Evolutionary conservation across 2,113 vertebrate genomes (phyloP), one percentile per base, ranked within the genome.

Genomic region (Hippolais icterina): DNA sequence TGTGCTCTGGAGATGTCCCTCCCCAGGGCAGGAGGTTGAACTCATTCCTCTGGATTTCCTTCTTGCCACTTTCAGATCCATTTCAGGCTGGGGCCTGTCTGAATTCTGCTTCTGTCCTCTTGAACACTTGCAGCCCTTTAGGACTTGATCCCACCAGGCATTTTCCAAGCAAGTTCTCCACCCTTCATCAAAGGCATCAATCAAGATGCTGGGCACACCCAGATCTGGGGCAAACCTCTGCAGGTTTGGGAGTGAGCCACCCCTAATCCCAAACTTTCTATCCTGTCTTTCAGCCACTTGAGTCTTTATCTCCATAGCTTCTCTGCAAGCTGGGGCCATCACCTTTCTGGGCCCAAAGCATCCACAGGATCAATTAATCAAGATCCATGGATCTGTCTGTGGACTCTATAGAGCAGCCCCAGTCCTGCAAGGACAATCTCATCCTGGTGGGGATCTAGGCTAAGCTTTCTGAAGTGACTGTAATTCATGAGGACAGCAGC

Each of bases 51-150:
- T 86, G n/a, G 8, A 24, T 80, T 88, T 79, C 50, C 2, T 59
- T 69, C 18, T 78, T 68, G 15, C 14, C 39, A 5, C 37, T 65
- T 79, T 57, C 64, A 75, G 29, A 14, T 10, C 22, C 23, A 39
- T 50, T 87, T 78, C 69, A 71, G 56, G 25, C 17, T 1, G 0
- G 71, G 41, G 22, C 46, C 17, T 1, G 1, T 64, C 47, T 72
- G 57, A 87, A 53, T 87, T 59, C 56, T 83, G 49, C 47, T 76
- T 12, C 61, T 69, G 35, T 60, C 15, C 42, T 59, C 29, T 57
- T 2, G 3, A 39, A 46, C 28, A 14, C 11, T 68, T 7, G 0
- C 2, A 1, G 0, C 33, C 12, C 24, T 87, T 82, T 49, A 2
- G 6, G 53, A 22, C 9, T 60, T 71, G 44, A 44, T 64, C 19